phyloP scores from a whole-genome alignment of 2,113 vertebrate genomes.

The Peromyscus californicus region DNA sequence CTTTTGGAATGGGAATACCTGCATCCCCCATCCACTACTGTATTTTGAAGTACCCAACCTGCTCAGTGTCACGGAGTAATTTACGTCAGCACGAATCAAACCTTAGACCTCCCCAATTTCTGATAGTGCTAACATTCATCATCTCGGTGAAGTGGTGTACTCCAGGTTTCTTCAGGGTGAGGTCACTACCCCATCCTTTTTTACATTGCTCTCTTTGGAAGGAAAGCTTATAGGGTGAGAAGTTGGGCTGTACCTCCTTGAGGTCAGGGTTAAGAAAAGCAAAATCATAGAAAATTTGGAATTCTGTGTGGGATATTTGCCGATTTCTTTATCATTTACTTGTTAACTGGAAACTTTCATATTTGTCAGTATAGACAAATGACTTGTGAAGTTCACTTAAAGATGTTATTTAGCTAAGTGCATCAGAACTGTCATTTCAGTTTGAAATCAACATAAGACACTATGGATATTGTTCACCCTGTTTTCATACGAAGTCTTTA shows the following conservation, averaged over 20 bases:
- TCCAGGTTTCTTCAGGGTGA: not conserved
- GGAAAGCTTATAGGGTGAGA: not conserved
- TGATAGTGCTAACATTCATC: not conserved
- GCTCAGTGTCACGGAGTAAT: not conserved
- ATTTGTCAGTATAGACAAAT: not conserved
- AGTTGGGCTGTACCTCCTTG: not conserved
- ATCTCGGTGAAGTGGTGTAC: not conserved
- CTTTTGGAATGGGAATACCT: not conserved
- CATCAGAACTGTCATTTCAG: slow-evolving; percentile 23
- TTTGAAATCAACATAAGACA: not conserved
- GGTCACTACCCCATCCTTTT: not conserved
- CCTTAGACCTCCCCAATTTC: not conserved
- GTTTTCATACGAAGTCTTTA: slow-evolving; percentile 44
- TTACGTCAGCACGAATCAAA: not conserved
- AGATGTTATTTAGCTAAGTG: slow-evolving; percentile 13
- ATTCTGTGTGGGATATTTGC: not conserved
- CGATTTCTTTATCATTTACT: not conserved
- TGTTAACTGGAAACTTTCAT: slow-evolving; percentile 24
- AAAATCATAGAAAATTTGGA: not conserved
- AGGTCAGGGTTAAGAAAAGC: not conserved
- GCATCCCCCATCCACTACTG: not conserved
- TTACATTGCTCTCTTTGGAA: not conserved
- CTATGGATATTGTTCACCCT: not conserved
- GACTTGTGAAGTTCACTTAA: slow-evolving; percentile 28
- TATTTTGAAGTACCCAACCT: not conserved